Evolutionary conservation across 2,113 vertebrate species (phyloP).

Genomic region (Hippocampus comes): DNA sequence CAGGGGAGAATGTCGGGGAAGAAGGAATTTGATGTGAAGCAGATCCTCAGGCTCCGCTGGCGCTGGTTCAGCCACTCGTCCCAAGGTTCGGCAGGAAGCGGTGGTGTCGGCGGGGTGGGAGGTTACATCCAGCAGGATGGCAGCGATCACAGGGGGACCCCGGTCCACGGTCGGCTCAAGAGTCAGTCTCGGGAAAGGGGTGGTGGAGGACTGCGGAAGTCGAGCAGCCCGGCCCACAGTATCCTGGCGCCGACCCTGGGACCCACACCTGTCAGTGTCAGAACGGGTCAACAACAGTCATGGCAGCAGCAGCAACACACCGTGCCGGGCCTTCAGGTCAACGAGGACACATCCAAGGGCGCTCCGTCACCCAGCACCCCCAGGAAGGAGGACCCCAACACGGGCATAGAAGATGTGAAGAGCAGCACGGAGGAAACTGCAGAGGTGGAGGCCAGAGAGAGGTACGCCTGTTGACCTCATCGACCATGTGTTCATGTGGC

Average conservation of each 20-base stretch:
- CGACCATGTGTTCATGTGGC: conserved; percentile 6
- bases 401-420: conserved; percentile 73
- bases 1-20: conserved; percentile 85
- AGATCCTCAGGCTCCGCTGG: conserved; percentile 95
- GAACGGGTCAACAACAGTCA: conserved; percentile 75
- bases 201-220: conserved; percentile 75
- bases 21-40: conserved; percentile 97
- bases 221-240: conserved; percentile 83
- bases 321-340: conserved; percentile 76
- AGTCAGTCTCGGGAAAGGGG: conserved; percentile 88
- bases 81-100: conserved; percentile 77
- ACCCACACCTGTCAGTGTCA: conserved; percentile 77
- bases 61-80: conserved; percentile 95
- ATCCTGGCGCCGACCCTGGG: conserved; percentile 81
- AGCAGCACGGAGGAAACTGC: conserved; percentile 74
- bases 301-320: conserved; percentile 82
- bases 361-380: conserved; percentile 65
- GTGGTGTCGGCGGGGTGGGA: conserved; percentile 70
- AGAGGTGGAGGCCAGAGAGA: conserved; percentile 79
- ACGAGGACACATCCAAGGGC: conserved; percentile 76
- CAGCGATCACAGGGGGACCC: conserved; percentile 84
- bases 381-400: conserved; percentile 72
- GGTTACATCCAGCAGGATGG: conserved; percentile 92
- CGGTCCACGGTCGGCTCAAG: conserved; percentile 85
- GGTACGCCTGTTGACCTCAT: conserved; percentile 72